Conservation (phyloP, 2,888 invertebrate species). For the Adineta ricciae region DNA sequence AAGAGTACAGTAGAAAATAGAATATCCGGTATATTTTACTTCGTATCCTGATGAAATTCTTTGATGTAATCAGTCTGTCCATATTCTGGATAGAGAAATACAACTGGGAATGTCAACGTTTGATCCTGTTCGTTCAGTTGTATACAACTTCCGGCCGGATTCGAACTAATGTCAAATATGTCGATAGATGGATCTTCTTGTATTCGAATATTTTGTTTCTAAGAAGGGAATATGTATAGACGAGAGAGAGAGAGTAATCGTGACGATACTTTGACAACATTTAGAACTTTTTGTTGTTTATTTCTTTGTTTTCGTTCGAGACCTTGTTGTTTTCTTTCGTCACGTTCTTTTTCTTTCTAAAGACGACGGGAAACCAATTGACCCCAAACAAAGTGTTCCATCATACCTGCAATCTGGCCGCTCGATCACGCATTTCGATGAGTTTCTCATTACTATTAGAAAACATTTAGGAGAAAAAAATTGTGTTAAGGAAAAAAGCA, state of each 20-base stretch:
- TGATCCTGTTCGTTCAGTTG: constrained; percentile 52
- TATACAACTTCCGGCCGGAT: background rate
- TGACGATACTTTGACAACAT: constrained; percentile 39
- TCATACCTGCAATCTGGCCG: constrained; percentile 54
- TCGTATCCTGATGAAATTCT: constrained; percentile 63
- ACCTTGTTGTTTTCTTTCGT: constrained; percentile 40
- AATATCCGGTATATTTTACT: constrained; percentile 48
- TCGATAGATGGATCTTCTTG: constrained; percentile 1
- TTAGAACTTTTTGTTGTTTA: constrained; percentile 39
- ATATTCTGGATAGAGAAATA: constrained; percentile 78
- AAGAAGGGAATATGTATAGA: background rate
- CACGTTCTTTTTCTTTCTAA: constrained; percentile 41
- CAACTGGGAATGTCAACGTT: constrained; percentile 69
- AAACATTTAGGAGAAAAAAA: constrained; percentile 36
- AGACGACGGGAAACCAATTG: background rate
- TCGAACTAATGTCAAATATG: background rate
- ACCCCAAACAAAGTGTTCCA: too few relatives aligned
- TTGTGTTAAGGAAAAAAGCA: constrained; percentile 14
- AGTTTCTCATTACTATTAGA: constrained; percentile 57
- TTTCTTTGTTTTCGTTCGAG: constrained; percentile 40
- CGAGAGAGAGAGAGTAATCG: too few relatives aligned
- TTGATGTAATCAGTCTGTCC: constrained; percentile 75
- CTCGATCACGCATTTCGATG: constrained; percentile 55
- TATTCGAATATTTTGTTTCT: background rate
- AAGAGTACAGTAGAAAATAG: background rate